Percentiles rank a stretch among this genome's conserved stretches.
Evolutionary conservation across 2,113 vertebrate genomes (phyloP).

Genomic region (Eleginops maclovinus): DNA sequence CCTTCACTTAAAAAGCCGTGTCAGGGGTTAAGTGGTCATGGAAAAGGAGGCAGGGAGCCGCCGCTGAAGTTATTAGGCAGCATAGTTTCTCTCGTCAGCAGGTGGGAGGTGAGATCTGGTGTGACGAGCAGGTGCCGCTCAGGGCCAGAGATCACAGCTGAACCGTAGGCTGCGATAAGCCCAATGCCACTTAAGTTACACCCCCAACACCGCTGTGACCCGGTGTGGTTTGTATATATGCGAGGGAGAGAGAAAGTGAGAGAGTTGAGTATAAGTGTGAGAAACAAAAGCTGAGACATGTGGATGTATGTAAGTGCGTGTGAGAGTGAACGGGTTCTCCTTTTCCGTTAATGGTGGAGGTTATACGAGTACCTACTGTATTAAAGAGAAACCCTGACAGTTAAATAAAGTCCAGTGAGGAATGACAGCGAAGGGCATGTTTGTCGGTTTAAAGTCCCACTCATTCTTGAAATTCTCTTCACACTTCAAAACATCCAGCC

Average conservation of each 20-base stretch:
- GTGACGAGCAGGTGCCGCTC: slow-evolving; percentile 77
- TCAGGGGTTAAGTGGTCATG: slow-evolving; percentile 82
- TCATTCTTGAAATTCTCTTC: slow-evolving; percentile 52
- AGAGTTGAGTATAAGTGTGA: slow-evolving; percentile 64
- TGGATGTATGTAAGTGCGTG: slow-evolving; percentile 44
- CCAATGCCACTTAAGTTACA: slow-evolving; percentile 78
- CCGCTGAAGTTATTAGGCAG: slow-evolving; percentile 75
- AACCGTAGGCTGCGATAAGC: slow-evolving; percentile 74
- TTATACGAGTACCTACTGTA: slow-evolving; percentile 11
- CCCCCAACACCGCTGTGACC: slow-evolving; percentile 57
- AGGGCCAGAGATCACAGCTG: slow-evolving; percentile 75
- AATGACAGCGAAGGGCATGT: slow-evolving; percentile 60
- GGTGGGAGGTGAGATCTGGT: slow-evolving; percentile 76
- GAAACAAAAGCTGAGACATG: slow-evolving; percentile 68
- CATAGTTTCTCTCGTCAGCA: slow-evolving; percentile 78
- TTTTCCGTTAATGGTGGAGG: slow-evolving; percentile 31
- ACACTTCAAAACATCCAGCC: slow-evolving; percentile 55
- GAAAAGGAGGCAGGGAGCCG: slow-evolving; percentile 72
- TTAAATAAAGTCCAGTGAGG: slow-evolving; percentile 53
- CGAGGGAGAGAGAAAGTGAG: slow-evolving; percentile 55
- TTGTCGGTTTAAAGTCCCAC: slow-evolving; percentile 53
- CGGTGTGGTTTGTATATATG: slow-evolving; percentile 57
- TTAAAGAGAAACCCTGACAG: slow-evolving; percentile 43
- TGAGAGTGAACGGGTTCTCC: slow-evolving; percentile 13
- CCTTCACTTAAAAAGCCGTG: slow-evolving; percentile 76